Base-by-base conservation (phyloP, 2,888 invertebrate genomes). In the Orchestes rusci region DNA sequence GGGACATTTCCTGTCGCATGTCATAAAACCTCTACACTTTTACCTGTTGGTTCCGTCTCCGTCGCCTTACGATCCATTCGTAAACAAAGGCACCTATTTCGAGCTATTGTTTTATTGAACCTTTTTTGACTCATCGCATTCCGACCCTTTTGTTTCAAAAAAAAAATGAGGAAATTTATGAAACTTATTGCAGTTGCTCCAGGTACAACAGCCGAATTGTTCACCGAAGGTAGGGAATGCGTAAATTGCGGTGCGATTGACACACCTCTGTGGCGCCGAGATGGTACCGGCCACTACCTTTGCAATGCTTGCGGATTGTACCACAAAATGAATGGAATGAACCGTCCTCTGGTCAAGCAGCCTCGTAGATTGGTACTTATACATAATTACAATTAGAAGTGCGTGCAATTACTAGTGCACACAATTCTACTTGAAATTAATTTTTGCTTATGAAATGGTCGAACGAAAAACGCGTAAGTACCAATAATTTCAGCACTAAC, bases 291-390 rank as follows among this genome's bases (percentile, higher is more conserved):
- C 55, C 95, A 97, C 76, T 97, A 96, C 75, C 82, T 97, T 62
- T 99, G 99, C 82, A 99, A 99, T 78, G 97, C 97, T 56, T 99
- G 99, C 74, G 97, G 97, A 62, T 87, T 99, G 59, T 97, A 97
- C 78, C 85, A 86, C 74, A 92, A 91, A 77, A 88, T 92, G 88
- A 94, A 93, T 72, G 91, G 92, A 67, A 84, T 89, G 77, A 90
- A 90, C 74, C 79, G 92, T 64, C 92, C 93, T 47, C 76, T 92
- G 64, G 85, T 89, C 64, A 90, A 89, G 75, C 91, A 89, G 70
- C 86, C 90, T 66, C 80, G 91, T 72, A 79, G 92, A 75, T 77
- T 88, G 85, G 92, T 92, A 81, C 64, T 45, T 52, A 50, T 53
- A 50, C 45, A 41, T 46, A n/a, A n/a, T n/a, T n/a, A n/a, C n/a